These are phyloP conservation scores for Altica lythri DNA, from an alignment of 2,888 invertebrate genomes.

Conservation along the genomic window DNA sequence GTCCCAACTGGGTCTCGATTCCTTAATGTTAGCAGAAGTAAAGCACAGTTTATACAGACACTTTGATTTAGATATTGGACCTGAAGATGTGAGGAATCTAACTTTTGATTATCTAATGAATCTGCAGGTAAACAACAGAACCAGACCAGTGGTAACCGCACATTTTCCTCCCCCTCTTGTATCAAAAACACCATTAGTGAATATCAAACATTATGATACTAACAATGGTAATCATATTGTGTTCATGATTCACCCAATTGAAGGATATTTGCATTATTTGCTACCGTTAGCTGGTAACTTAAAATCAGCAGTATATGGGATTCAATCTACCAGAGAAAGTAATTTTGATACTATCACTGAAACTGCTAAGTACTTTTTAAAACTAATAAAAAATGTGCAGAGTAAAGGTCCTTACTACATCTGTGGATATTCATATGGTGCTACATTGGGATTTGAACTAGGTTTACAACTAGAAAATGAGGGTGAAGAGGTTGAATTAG, in stretches of 20 bases:
- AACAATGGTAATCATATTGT: conserved; percentile 15
- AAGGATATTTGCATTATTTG: conserved; percentile 31
- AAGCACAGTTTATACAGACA: conserved; percentile 40
- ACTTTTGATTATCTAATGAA: conserved; percentile 33
- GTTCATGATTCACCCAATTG: conserved; percentile 36
- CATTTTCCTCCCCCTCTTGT: conserved; percentile 7
- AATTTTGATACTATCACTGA: conserved; percentile 26
- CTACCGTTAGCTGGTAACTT: conserved; percentile 26
- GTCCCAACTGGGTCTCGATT: conserved; percentile 40
- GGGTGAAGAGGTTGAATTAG: conserved; percentile 29
- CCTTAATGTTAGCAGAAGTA: conserved; percentile 41
- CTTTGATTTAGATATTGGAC: conserved; percentile 33
- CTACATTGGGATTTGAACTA: conserved; percentile 33
- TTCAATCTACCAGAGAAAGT: conserved; percentile 32
- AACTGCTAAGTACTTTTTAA: conserved; percentile 23
- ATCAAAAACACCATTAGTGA: conserved; percentile 1
- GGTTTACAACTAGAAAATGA: conserved; percentile 29
- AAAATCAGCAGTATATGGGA: conserved; percentile 31
- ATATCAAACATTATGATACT: conserved; percentile 7
- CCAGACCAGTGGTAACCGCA: not conserved
- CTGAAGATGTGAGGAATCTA: conserved; percentile 35
- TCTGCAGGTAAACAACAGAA: not conserved
- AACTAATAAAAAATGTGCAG: conserved; percentile 26
- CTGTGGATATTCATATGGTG: conserved; percentile 38
- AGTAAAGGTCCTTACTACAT: conserved; percentile 33